A percentile compares a stretch with the other conserved stretches of the same genome.
Evolutionary conservation across 1,140 invertebrate species (phyloP).

Genomic region (Oscheius sp.): DNA sequence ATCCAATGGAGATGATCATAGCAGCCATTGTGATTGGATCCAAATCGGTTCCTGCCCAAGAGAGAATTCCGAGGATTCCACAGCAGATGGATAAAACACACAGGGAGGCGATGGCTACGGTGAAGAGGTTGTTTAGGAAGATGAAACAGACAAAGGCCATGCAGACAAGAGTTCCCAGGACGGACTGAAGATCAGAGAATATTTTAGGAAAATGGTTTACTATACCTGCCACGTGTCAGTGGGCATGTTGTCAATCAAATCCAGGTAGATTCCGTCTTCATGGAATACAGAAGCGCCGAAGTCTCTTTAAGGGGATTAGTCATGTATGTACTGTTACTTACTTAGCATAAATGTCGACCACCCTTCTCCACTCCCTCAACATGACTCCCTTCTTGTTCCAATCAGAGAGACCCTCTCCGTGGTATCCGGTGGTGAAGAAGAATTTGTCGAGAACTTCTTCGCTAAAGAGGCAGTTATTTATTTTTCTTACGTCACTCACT

Average conservation of each 20-base stretch:
- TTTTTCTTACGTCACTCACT: slow-evolving; percentile 27
- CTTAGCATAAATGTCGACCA: slow-evolving; percentile 54
- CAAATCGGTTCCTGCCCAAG: slow-evolving; percentile 60
- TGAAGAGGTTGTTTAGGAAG: slow-evolving; percentile 63
- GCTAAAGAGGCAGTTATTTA: slow-evolving; percentile 30
- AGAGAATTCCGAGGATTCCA: slow-evolving; percentile 62
- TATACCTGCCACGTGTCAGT: slow-evolving; percentile 62
- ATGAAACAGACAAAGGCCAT: slow-evolving; percentile 62
- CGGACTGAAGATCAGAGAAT: slow-evolving; percentile 42
- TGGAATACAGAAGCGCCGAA: slow-evolving; percentile 58
- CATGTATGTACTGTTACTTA: not conserved
- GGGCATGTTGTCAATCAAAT: slow-evolving; percentile 63
- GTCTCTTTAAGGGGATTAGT: slow-evolving; percentile 29
- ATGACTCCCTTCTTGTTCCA: slow-evolving; percentile 56
- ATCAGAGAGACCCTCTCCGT: slow-evolving; percentile 52
- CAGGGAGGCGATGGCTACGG: slow-evolving; percentile 61
- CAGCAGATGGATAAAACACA: slow-evolving; percentile 62
- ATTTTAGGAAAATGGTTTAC: not conserved
- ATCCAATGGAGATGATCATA: slow-evolving; percentile 64
- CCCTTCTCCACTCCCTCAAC: slow-evolving; percentile 51
- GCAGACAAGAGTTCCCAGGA: slow-evolving; percentile 54
- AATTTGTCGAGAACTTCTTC: slow-evolving; percentile 50
- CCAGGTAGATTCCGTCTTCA: slow-evolving; percentile 57
- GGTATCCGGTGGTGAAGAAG: slow-evolving; percentile 60
- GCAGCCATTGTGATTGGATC: slow-evolving; percentile 64